phyloP scores from a whole-genome alignment of 2,888 invertebrate genomes.

The Pristionchus arcanus region DNA sequence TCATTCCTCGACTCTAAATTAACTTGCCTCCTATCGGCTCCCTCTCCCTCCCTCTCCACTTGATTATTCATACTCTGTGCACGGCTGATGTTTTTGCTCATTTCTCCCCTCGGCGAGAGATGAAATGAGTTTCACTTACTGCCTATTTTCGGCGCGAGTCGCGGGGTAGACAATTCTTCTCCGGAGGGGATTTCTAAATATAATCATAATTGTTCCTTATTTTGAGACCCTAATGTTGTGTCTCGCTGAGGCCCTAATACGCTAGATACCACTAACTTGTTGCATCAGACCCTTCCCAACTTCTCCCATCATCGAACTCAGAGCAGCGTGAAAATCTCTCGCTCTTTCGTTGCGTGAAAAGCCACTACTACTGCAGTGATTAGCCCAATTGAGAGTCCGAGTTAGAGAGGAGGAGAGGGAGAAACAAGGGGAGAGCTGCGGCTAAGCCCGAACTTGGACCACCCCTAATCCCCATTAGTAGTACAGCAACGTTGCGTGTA shows the following conservation, averaged over 20 bases:
- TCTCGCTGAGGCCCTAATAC: neutral
- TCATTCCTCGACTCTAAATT: neutral
- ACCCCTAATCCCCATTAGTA: slow-evolving; percentile 30
- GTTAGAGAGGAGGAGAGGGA: neutral
- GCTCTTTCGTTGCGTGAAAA: neutral
- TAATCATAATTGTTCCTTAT: neutral
- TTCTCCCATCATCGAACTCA: neutral
- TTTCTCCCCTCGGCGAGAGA: neutral
- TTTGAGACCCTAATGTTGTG: too few relatives aligned
- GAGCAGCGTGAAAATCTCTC: slow-evolving; percentile 39
- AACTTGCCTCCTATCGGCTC: slow-evolving; percentile 28
- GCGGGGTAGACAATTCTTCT: neutral
- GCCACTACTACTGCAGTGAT: slow-evolving; percentile 48
- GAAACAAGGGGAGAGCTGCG: neutral
- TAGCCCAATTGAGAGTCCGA: slow-evolving; percentile 48
- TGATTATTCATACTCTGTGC: slow-evolving; percentile 45
- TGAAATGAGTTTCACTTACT: slow-evolving; percentile 15
- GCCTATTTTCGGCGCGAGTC: neutral
- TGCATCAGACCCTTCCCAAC: neutral
- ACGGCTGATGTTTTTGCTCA: slow-evolving; percentile 9
- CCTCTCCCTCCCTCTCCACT: neutral
- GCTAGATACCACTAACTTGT: neutral
- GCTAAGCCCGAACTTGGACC: slow-evolving; percentile 8
- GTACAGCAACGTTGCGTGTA: slow-evolving; percentile 10
- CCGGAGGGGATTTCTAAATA: neutral